Percentiles rank a stretch among this genome's conserved stretches.
Evolutionary conservation across 2,888 invertebrate genomes (phyloP).

Genomic region (Fragum fragum): DNA sequence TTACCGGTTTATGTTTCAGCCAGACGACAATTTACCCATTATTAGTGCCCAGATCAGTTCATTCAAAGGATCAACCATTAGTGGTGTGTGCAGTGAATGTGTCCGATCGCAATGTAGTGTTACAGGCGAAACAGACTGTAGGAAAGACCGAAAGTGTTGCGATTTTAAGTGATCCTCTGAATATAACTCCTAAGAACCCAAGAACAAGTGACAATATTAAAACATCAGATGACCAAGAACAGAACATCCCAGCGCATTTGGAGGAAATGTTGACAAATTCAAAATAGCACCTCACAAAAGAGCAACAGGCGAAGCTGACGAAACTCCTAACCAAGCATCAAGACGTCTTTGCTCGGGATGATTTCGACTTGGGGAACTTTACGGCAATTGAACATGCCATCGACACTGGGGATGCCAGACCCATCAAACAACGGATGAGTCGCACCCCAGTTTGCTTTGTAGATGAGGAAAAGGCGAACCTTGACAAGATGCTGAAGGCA

Average conservation of each 20-base stretch:
- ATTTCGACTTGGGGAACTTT: too few species aligned
- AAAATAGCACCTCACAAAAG: background rate
- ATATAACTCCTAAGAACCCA: background rate
- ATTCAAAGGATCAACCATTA: background rate
- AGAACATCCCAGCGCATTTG: constrained; percentile 37
- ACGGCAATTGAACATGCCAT: constrained; percentile 36
- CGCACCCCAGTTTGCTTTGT: constrained; percentile 52
- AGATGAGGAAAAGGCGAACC: constrained; percentile 39
- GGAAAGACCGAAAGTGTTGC: background rate
- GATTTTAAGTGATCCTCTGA: background rate
- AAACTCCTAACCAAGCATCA: constrained; percentile 15
- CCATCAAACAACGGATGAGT: constrained; percentile 48
- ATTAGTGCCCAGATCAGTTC: constrained; percentile 20
- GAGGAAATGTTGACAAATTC: constrained; percentile 28
- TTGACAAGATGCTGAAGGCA: constrained; percentile 42
- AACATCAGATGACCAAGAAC: background rate
- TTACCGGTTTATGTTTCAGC: constrained; percentile 1
- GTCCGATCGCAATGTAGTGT: background rate
- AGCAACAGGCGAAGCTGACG: background rate
- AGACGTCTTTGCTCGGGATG: constrained; percentile 49
- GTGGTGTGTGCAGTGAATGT: constrained; percentile 29
- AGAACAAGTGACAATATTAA: background rate
- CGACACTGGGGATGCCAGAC: constrained; percentile 42
- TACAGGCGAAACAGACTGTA: too few species aligned
- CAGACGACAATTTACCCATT: background rate